phyloP scores from a whole-genome alignment of 2,113 vertebrate species.

The Gnathonemus longibarbis region DNA sequence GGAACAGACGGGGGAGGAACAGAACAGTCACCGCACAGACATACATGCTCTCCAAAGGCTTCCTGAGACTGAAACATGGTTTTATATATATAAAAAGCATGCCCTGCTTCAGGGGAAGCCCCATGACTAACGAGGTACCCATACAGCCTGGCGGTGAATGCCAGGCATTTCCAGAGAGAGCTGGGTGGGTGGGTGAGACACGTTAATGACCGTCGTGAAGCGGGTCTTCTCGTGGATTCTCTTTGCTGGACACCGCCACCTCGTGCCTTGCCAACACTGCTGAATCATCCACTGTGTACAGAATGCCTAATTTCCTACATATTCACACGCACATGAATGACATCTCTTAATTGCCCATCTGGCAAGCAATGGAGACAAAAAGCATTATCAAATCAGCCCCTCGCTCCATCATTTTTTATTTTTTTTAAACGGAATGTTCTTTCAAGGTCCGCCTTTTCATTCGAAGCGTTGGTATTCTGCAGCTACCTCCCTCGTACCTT shows the following conservation, averaged over 20 bases:
- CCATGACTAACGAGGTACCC: neutral
- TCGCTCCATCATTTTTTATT: constrained; percentile 16
- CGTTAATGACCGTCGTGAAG: neutral
- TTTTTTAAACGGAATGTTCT: constrained; percentile 20
- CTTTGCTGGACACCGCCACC: neutral
- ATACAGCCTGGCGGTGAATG: neutral
- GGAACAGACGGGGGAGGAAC: neutral
- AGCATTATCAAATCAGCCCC: neutral
- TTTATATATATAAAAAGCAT: neutral
- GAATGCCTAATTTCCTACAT: constrained; percentile 25
- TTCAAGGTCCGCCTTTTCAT: constrained; percentile 33
- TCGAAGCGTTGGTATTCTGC: constrained; percentile 35
- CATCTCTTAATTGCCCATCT: constrained; percentile 26
- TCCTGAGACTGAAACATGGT: neutral
- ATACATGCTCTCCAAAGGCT: neutral
- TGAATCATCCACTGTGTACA: constrained; percentile 27
- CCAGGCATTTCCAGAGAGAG: neutral
- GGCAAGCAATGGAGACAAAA: constrained; percentile 24
- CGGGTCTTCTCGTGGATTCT: constrained; percentile 26
- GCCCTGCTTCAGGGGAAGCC: neutral
- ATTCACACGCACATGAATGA: constrained; percentile 31
- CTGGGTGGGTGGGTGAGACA: neutral
- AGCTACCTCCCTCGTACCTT: constrained; percentile 17
- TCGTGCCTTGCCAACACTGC: constrained; percentile 24
- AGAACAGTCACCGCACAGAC: neutral